These are phyloP conservation scores for Ochropacha duplaris DNA, from an alignment of 2,888 invertebrate genomes.

Conservation along the genomic window DNA sequence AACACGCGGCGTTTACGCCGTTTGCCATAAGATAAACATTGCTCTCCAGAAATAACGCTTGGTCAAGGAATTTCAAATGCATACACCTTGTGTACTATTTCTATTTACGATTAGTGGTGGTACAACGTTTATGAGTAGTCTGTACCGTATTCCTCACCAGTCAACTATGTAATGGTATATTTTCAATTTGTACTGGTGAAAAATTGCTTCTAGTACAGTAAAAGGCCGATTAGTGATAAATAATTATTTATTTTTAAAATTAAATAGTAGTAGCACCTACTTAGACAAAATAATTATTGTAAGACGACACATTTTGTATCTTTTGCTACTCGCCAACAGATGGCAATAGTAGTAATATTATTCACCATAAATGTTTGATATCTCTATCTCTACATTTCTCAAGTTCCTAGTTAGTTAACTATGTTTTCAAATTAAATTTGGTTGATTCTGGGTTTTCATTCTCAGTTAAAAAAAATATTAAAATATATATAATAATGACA, in stretches of 20 bases:
- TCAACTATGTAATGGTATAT: not conserved
- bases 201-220: not conserved
- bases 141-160: not conserved
- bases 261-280: too few species aligned
- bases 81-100: conserved; percentile 51
- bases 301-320: not conserved
- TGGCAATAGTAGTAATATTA: conserved; percentile 47
- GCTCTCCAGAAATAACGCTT: conserved; percentile 65
- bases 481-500: too few species aligned
- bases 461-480: too few species aligned
- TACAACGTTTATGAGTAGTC: not conserved
- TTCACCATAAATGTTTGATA: conserved; percentile 4
- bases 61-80: conserved; percentile 57
- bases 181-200: not conserved
- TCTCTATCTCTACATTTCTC: conserved; percentile 21
- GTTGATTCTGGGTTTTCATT: conserved; percentile 21
- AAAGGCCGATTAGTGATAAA: too few species aligned
- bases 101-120: conserved; percentile 25
- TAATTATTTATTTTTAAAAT: too few species aligned
- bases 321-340: conserved; percentile 64
- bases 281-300: too few species aligned
- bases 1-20: conserved; percentile 58
- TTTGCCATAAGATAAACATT: conserved; percentile 65
- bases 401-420: conserved; percentile 45
- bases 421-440: conserved; percentile 50